A percentile compares a stretch with the other conserved stretches of the same genome.
phyloP scores from a whole-genome alignment of 2,113 vertebrate species.

The Vicugna pacos region DNA sequence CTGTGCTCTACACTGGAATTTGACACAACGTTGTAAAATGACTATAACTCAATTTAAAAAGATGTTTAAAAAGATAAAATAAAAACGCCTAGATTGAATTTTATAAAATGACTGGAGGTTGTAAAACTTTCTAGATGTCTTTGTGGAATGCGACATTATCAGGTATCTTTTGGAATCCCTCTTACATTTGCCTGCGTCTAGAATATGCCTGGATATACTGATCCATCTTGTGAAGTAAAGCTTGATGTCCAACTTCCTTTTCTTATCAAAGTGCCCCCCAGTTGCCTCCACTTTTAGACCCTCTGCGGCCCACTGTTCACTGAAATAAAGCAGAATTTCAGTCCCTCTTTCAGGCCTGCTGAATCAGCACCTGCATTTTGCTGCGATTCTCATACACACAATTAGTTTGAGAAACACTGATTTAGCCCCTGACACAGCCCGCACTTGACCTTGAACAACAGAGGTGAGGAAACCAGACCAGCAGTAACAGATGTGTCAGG shows the following conservation, averaged over 20 bases:
- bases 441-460: neutral
- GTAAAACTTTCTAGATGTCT: neutral
- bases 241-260: neutral
- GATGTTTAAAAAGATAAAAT: too few relatives aligned
- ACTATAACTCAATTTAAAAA: neutral
- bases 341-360: neutral
- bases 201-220: constrained; percentile 5
- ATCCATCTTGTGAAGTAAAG: neutral
- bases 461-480: neutral
- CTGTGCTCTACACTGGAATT: too few relatives aligned
- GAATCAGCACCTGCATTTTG: neutral
- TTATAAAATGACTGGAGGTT: neutral
- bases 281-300: neutral
- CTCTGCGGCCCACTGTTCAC: neutral
- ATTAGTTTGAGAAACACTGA: neutral
- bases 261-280: neutral
- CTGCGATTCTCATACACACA: neutral
- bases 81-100: constrained; percentile 1
- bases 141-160: neutral
- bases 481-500: neutral
- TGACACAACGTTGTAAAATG: too few relatives aligned
- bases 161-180: neutral
- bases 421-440: neutral
- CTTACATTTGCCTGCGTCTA: neutral
- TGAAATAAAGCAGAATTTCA: neutral